phyloP scores from a whole-genome alignment of 2,113 vertebrate genomes.

The Scolopax mira region DNA sequence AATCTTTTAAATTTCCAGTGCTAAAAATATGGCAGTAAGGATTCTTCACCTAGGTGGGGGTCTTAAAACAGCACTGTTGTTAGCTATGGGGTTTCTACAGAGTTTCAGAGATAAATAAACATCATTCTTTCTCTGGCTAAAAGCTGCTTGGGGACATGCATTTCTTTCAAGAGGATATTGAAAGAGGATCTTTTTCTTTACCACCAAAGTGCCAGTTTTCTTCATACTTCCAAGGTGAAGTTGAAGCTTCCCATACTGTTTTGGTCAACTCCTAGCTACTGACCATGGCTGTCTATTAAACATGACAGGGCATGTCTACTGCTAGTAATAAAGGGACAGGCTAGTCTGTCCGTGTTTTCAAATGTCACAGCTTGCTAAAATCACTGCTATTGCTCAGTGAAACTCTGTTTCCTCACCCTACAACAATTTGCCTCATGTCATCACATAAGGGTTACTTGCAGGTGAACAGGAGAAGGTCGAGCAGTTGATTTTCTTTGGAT shows the following conservation, averaged over 20 bases:
- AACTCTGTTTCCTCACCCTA: background rate
- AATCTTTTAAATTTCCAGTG: background rate
- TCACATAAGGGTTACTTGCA: background rate
- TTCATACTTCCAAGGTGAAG: background rate
- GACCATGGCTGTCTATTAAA: background rate
- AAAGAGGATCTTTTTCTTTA: background rate
- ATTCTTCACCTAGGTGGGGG: background rate
- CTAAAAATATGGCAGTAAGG: background rate
- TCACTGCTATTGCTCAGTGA: background rate
- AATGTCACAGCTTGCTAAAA: background rate
- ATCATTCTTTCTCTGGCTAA: background rate
- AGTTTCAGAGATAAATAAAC: background rate
- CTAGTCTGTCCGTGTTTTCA: background rate
- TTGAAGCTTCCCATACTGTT: background rate
- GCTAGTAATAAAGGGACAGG: background rate
- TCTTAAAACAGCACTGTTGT: background rate
- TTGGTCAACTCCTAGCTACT: background rate
- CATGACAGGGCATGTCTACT: background rate
- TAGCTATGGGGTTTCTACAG: background rate
- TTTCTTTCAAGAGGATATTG: background rate
- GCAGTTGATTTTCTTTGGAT: background rate
- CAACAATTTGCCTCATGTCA: background rate
- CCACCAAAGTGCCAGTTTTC: background rate
- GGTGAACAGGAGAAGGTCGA: background rate
- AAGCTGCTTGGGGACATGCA: background rate